Base-by-base conservation (phyloP, 2,797 vertebrate genomes). In the Euthynnus affinis region DNA sequence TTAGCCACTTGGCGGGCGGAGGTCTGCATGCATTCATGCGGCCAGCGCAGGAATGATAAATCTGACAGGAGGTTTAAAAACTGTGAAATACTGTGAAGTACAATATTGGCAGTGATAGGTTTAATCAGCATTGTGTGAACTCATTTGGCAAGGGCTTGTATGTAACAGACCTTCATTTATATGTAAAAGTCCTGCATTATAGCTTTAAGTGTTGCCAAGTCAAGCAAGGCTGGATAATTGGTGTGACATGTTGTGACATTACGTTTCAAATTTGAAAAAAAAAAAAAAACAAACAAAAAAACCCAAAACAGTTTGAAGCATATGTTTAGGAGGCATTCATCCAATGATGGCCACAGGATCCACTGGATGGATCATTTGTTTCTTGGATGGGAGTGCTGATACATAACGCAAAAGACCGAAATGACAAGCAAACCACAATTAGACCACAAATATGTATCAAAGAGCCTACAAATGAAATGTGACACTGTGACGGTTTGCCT, bases 361-460 rank as follows among this genome's bases (percentile, higher is more conserved):
- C 49, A 63, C 61, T 53, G 53, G 29, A 68, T 76, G 72, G 75
- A 76, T 79, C 69, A 44, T 5, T 76, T 74, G 71, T 68, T 81
- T 85, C 61, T 51, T 78, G 42, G 58, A 81, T 53, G 48, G 53
- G 9, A 66, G 67, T 60, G 27, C 29, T 52, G 67, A 85, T 68
- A 81, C 73, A 72, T 61, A 83, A 83, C 5, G 9, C 72, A 83
- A 68, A 3, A 69, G 53, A 73, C 29, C 34, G 53, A 84, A 59
- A 72, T 82, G 74, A 89, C 81, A 74, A 84, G 82, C 48, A 55
- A 82, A 90, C 88, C 88, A 74, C 86, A 92, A 90, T 74, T 78
- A 80, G 65, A 87, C 88, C 90, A 81, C 90, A 89, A 78, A 56
- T 71, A 64, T 81, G 78, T 57, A 83, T 83, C 63, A 74, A 53